Conservation (phyloP, 2,888 invertebrate genomes). For the Oxycera nigricornis region DNA sequence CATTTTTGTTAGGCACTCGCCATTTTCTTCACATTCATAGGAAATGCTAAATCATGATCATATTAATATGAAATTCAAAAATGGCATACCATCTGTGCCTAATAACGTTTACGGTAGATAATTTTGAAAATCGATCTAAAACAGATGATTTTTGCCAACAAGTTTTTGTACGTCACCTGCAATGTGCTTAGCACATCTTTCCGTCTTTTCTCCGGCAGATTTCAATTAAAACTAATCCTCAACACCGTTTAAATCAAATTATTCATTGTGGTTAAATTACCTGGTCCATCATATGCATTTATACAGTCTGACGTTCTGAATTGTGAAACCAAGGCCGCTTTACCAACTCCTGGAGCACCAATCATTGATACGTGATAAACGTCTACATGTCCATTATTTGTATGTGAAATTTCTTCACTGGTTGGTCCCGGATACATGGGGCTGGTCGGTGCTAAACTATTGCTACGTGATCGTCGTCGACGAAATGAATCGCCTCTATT, state of each 20-base stretch:
- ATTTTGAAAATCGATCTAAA: too few species aligned
- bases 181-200: too few species aligned
- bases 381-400: conserved; percentile 62
- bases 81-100: too few species aligned
- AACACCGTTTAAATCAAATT: background rate
- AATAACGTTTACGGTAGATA: too few species aligned
- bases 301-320: conserved; percentile 94
- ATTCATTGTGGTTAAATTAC: conserved; percentile 62
- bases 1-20: too few species aligned
- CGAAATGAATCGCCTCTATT: conserved; percentile 94
- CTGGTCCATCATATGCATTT: conserved; percentile 90
- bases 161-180: too few species aligned
- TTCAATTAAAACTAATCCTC: background rate
- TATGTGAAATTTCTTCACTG: conserved; percentile 50
- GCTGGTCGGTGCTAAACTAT: conserved; percentile 75
- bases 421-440: conserved; percentile 62
- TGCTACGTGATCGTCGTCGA: conserved; percentile 81
- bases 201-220: too few species aligned
- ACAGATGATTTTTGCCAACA: too few species aligned
- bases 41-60: too few species aligned
- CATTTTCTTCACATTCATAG: too few species aligned
- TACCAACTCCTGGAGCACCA: conserved; percentile 82
- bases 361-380: conserved; percentile 77
- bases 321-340: conserved; percentile 84
- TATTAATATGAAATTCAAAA: too few species aligned